Percentiles rank a stretch among this genome's conserved stretches.
Evolutionary conservation across 2,113 vertebrate species (phyloP).

Genomic region (Trichomycterus rosablanca): DNA sequence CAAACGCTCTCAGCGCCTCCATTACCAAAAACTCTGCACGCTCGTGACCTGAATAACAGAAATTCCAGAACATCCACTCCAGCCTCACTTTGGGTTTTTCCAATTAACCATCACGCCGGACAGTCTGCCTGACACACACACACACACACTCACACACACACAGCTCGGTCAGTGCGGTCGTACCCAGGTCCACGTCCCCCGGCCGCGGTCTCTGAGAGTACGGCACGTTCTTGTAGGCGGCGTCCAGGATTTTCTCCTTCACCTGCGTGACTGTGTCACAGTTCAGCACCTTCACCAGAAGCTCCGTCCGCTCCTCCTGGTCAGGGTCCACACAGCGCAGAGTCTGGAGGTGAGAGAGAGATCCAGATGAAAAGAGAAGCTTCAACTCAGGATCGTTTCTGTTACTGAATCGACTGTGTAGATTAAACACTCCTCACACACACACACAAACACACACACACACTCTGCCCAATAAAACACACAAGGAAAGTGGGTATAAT

Average conservation of each 20-base stretch:
- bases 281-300: constrained; percentile 92
- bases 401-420: too few species aligned
- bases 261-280: constrained; percentile 97
- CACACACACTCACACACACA: constrained; percentile 11
- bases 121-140: too few species aligned
- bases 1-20: not conserved
- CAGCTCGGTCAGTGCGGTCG: not conserved
- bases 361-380: not conserved
- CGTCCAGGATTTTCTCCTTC: constrained; percentile 96
- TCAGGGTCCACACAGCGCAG: constrained; percentile 95
- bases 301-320: constrained; percentile 94
- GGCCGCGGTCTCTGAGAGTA: constrained; percentile 89
- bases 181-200: constrained; percentile 96
- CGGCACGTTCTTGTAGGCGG: constrained; percentile 92
- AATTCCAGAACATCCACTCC: not conserved
- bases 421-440: too few species aligned
- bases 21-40: not conserved
- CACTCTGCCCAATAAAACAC: too few species aligned
- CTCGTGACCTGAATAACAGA: not conserved
- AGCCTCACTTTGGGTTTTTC: constrained; percentile 15
- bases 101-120: too few species aligned
- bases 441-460: too few species aligned
- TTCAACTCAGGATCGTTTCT: too few species aligned
- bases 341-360: constrained; percentile 67
- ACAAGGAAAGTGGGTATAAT: too few species aligned